Base-by-base conservation (phyloP, 1,140 invertebrate genomes). In the Calephelis virginiensis region DNA sequence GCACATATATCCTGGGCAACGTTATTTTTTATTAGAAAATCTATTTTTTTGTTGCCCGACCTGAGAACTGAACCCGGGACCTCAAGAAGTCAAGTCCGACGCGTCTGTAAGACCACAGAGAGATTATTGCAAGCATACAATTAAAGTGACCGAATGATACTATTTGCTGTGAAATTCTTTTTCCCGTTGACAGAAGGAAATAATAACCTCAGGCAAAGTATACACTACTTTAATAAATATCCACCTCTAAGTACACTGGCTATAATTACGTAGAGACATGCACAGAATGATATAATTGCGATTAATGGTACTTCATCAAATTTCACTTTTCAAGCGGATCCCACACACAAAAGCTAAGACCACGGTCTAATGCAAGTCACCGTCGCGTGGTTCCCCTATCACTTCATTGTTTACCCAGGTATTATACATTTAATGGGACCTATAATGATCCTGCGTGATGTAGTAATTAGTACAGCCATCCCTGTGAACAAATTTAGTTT, bases 341-440 rank as follows among this genome's bases (percentile, higher is more conserved):
- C 70, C 64, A 66, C 66, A 68, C 68, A 81, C 77, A 79, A 72
- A 77, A 69, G 69, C 56, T 61, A 75, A 76, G 77, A 79, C 67
- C 67, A 81, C 75, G 72, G 67, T 81, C 70, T 70, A 71, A 71
- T 80, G 78, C 75, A 76, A 79, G 78, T 74, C 82, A 85, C 62
- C 75, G 75, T 87, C 76, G 81, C 83, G 82, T 86, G 82, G 75
- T 88, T 83, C 82, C 85, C 70, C 73, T 74, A 75, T 77, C 65
- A 76, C 75, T 73, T 78, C 70, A 78, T 81, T 86, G 83, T 85
- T 84, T 82, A 81, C 77, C 78, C 73, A 78, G 71, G 67, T 69
- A 81, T 85, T 83, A 86, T 76, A 69, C 75, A 77, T 64, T 80
- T 85, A 85, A 86, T 85, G 81, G 83, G 73, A 43, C 72, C 72